phyloP scores from a whole-genome alignment of 1,140 invertebrate genomes.

The Drosophila chauvacae region DNA sequence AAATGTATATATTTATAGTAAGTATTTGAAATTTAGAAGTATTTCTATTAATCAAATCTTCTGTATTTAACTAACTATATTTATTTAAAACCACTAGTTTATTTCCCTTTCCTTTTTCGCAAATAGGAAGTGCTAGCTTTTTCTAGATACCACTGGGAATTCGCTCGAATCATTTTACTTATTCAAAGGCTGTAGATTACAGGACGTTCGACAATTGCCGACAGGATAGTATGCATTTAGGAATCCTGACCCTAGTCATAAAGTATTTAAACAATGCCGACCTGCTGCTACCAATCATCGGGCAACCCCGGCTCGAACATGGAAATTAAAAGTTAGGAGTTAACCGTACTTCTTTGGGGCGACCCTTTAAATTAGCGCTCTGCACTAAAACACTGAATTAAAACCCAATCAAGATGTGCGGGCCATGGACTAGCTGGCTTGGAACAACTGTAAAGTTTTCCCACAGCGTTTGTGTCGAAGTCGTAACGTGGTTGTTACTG shows the following conservation, averaged over 20 bases:
- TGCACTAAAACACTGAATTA: conserved; percentile 59
- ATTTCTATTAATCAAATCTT: background rate
- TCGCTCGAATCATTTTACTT: conserved; percentile 6
- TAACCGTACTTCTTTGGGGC: conserved; percentile 26
- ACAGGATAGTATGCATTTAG: conserved; percentile 6
- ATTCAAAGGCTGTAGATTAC: background rate
- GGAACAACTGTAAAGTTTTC: conserved; percentile 65
- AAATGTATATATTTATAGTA: background rate
- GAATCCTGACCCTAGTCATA: background rate
- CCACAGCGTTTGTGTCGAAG: conserved; percentile 61
- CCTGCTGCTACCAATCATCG: conserved; percentile 20
- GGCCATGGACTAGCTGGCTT: conserved; percentile 1
- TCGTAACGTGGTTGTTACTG: conserved; percentile 45
- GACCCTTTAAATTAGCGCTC: conserved; percentile 59
- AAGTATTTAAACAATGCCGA: conserved; percentile 44
- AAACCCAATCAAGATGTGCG: conserved; percentile 69
- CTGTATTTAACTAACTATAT: background rate
- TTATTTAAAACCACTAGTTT: background rate
- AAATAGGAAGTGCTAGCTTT: background rate
- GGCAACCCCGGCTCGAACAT: conserved; percentile 15
- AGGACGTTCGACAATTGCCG: conserved; percentile 2
- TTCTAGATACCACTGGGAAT: background rate
- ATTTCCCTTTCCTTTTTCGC: background rate
- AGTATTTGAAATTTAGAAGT: background rate
- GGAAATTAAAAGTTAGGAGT: conserved; percentile 53